Conservation (phyloP, 2,888 invertebrate genomes). For the Eueremaeus valkanovi region DNA sequence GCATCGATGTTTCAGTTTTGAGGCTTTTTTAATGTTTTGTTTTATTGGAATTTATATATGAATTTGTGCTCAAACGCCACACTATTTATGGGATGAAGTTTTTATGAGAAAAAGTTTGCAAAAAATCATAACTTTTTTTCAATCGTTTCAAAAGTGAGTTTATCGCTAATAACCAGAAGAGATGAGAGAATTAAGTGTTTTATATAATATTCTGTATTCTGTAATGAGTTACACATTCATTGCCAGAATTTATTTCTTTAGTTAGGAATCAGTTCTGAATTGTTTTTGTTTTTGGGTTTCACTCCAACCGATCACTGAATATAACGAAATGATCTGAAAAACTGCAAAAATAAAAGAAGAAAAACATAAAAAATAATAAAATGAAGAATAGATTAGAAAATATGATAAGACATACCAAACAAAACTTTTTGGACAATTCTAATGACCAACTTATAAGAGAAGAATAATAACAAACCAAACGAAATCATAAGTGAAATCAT, state of each 20-base stretch:
- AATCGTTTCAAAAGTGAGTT: neutral
- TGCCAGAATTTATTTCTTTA: neutral
- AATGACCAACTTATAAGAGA: constrained; percentile 18
- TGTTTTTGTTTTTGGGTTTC: neutral
- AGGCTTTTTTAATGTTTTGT: constrained; percentile 9
- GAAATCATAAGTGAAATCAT: neutral
- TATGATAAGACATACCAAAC: constrained; percentile 17
- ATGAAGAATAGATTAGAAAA: neutral
- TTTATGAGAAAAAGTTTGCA: neutral
- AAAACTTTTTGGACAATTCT: neutral
- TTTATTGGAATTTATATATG: neutral
- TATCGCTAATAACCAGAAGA: constrained; percentile 35
- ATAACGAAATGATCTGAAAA: constrained; percentile 31
- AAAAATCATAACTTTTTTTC: neutral
- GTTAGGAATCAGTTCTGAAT: neutral
- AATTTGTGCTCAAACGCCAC: constrained; percentile 23
- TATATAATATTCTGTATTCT: neutral
- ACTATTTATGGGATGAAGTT: constrained; percentile 31
- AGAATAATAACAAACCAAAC: neutral
- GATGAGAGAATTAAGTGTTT: neutral
- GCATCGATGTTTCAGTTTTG: constrained; percentile 28
- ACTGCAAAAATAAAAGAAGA: constrained; percentile 6
- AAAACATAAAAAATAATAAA: constrained; percentile 9
- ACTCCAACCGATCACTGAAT: constrained; percentile 23
- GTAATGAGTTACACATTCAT: neutral